Evolutionary conservation across 2,113 vertebrate species (phyloP).

Genomic region (Nipponia nippon): DNA sequence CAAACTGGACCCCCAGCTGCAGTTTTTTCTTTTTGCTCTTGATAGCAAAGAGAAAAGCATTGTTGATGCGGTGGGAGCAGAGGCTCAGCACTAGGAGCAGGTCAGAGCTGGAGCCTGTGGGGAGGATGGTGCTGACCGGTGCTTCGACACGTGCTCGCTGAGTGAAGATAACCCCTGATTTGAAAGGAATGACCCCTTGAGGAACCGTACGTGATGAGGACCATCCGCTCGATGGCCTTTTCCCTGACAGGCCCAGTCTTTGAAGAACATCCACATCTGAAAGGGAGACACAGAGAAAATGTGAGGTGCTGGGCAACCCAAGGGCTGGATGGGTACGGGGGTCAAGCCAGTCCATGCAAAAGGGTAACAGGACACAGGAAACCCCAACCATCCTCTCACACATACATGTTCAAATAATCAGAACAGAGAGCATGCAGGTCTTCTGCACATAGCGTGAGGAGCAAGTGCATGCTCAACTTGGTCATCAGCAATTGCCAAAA

Average conservation of each 20-base stretch:
- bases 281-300: neutral
- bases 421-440: neutral
- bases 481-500: neutral
- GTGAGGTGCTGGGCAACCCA: neutral
- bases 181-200: conserved; percentile 88
- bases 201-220: conserved; percentile 66
- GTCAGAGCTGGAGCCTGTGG: conserved; percentile 70
- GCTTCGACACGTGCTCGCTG: conserved; percentile 83
- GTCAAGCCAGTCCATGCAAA: neutral
- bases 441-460: neutral
- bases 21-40: conserved; percentile 85
- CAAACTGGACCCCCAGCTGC: conserved; percentile 91
- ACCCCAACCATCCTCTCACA: neutral
- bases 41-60: conserved; percentile 88
- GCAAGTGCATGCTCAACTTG: neutral
- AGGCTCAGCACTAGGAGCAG: conserved; percentile 89
- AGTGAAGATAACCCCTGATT: conserved; percentile 91
- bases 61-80: conserved; percentile 91
- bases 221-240: conserved; percentile 59
- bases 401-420: neutral
- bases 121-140: conserved; percentile 78
- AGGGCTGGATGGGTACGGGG: neutral
- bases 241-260: conserved; percentile 85
- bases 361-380: neutral
- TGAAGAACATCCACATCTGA: conserved; percentile 95